Percentiles rank a stretch among this genome's conserved stretches.
These are phyloP conservation scores for Embidobia sp. DNA, from an alignment of 2,888 invertebrate genomes.

Conservation along the genomic window DNA sequence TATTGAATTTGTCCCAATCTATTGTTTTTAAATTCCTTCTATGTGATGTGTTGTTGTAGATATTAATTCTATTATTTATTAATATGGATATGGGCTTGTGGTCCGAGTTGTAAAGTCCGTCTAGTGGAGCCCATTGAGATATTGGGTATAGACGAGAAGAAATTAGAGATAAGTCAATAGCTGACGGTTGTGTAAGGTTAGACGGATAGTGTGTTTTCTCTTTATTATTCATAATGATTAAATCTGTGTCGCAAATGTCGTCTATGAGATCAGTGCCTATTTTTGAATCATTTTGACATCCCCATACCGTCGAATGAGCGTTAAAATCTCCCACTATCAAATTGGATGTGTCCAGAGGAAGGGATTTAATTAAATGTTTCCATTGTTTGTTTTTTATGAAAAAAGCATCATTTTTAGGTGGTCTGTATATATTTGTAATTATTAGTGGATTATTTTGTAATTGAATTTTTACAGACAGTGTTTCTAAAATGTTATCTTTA, in stretches of 20 bases:
- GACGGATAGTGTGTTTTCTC: too few relatives aligned
- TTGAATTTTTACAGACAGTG: constrained; percentile 1
- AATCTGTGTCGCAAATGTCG: too few relatives aligned
- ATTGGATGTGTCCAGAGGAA: background rate
- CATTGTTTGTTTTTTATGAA: background rate
- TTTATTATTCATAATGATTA: too few relatives aligned
- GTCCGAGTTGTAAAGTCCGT: background rate
- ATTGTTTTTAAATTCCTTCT: background rate
- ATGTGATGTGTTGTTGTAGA: background rate
- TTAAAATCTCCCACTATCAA: constrained; percentile 11
- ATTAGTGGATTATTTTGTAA: background rate
- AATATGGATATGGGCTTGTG: background rate
- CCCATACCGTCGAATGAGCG: constrained; percentile 6
- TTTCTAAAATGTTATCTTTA: constrained; percentile 11
- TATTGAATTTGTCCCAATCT: background rate
- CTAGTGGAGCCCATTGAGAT: background rate
- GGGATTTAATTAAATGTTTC: background rate
- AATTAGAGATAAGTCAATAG: background rate
- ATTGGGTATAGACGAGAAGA: background rate
- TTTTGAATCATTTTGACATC: too few relatives aligned
- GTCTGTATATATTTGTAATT: background rate
- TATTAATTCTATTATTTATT: background rate
- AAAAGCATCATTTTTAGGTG: background rate
- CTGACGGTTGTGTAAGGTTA: too few relatives aligned
- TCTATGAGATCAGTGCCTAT: too few relatives aligned